These are phyloP conservation scores for Acrocephalus kingi DNA, from an alignment of 2,113 vertebrate genomes.

Conservation along the genomic window DNA sequence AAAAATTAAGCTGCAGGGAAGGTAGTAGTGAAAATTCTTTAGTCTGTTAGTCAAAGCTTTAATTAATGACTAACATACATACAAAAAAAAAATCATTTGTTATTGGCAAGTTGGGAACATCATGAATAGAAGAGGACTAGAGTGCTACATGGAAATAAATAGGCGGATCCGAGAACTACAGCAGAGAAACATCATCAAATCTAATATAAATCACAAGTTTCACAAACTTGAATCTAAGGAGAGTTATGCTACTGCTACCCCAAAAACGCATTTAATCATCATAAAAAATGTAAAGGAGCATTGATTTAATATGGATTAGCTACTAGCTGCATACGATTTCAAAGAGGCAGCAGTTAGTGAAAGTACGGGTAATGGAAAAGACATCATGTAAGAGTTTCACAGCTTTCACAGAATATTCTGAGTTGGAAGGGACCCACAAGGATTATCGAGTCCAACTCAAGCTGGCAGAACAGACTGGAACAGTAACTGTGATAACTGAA, in stretches of 20 bases:
- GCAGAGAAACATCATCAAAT: background rate
- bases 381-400: background rate
- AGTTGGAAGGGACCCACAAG: background rate
- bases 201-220: background rate
- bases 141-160: background rate
- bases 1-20: background rate
- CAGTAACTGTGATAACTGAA: background rate
- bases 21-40: background rate
- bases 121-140: background rate
- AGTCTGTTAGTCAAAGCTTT: background rate
- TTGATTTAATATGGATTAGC: background rate
- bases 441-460: background rate
- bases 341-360: background rate
- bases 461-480: background rate
- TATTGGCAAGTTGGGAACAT: background rate
- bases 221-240: background rate
- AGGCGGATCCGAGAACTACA: background rate
- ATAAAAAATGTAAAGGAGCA: background rate
- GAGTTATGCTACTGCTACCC: background rate
- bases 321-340: background rate
- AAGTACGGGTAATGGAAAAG: rapidly evolving
- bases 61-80: background rate
- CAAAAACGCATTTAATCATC: background rate
- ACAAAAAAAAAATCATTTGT: background rate
- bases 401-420: background rate